Base-by-base conservation (phyloP, 2,888 invertebrate genomes). In the Drosophila neoperkinsi region DNA sequence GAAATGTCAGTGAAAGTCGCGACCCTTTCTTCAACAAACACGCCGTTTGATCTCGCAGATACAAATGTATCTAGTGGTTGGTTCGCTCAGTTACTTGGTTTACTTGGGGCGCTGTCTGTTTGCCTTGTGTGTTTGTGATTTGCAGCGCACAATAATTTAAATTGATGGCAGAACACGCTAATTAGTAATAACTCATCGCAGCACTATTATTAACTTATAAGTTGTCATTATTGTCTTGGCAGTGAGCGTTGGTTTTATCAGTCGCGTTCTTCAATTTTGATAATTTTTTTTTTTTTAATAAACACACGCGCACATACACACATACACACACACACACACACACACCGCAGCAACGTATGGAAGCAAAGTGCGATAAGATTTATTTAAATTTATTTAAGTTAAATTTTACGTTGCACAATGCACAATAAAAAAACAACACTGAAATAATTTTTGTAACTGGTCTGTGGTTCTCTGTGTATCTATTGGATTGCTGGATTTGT, bases 401-500 rank as follows among this genome's bases (percentile, higher is more conserved):
- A 66, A 74, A 64, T 74, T 74, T 61, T 65, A 62, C 66, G 71
- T 74, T 67, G 78, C 78, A 81, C 73, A 78, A 72, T 71, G 73
- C 74, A 80, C 75, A 79, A 71, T 59, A 84, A 77, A 71, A 73
- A 82, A 73, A 77, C 64, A 59, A 67, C 58, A 80, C 83, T 82
- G 66, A 81, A 86, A 69, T 73, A 57, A 64, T 68, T 81, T 79
- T 68, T 79, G 49, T 71, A 65, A 52, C 68, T 68, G 56, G 43
- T 69, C 62, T 46, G 46, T 25, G 51, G 83, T 84, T 85, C 88
- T 84, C 91, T 92, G 88, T 91, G 92, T 90, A 91, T 91, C 92
- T 92, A 90, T 91, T 84, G 91, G 91, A 91, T 92, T 87, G 92
- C 85, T 91, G 90, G 88, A 90, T 89, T 84, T 82, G 84, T 88